Conservation (phyloP, 2,797 vertebrate species). For the Acanthurus lineatus region DNA sequence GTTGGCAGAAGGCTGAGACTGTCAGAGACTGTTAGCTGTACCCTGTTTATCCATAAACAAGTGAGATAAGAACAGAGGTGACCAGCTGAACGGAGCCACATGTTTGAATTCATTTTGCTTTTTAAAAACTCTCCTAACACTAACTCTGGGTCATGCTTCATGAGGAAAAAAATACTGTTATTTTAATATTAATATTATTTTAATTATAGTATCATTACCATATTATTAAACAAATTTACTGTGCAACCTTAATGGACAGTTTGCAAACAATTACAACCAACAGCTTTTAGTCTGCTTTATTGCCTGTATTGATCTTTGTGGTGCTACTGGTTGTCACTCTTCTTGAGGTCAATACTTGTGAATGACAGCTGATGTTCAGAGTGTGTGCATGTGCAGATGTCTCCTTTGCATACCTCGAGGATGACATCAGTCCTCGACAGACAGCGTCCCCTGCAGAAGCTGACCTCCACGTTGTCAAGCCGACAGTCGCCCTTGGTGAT, state of each 20-base stretch:
- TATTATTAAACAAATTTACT: not conserved
- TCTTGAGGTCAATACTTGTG: not conserved
- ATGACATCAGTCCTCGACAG: conserved; percentile 89
- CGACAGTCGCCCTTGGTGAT: conserved; percentile 91
- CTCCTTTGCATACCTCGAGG: conserved; percentile 85
- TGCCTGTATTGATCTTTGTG: conserved; percentile 15
- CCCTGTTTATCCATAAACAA: not conserved
- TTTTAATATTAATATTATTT: too few relatives aligned
- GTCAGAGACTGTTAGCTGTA: not conserved
- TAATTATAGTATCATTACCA: too few relatives aligned
- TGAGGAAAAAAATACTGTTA: not conserved
- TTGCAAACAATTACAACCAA: not conserved
- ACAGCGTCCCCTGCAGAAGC: conserved; percentile 91
- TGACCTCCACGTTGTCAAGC: conserved; percentile 90
- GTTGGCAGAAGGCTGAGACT: conserved; percentile 12
- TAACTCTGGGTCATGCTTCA: not conserved
- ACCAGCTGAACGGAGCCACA: not conserved
- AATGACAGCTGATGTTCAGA: not conserved
- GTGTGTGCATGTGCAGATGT: conserved; percentile 2
- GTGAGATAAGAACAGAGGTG: conserved; percentile 1
- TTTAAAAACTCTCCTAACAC: not conserved
- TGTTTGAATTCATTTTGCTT: conserved; percentile 3
- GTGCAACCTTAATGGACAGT: not conserved
- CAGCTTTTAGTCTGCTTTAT: not conserved
- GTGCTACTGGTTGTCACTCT: not conserved